Evolutionary conservation across 2,888 invertebrate genomes (phyloP), one percentile per base, ranked within the genome.

Genomic region (Gordius sp.): DNA sequence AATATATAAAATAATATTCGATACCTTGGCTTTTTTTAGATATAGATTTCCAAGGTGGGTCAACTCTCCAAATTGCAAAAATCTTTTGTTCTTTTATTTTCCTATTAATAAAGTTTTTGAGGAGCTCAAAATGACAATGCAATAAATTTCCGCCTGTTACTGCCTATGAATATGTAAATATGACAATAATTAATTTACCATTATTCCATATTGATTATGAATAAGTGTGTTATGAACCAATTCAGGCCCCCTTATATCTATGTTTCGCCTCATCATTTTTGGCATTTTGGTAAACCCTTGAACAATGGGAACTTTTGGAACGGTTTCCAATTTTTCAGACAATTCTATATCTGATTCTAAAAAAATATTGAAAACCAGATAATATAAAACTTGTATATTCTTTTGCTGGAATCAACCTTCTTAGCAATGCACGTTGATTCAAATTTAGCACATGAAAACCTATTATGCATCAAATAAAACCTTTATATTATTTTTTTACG

Each of bases 21-120:
- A 20, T 27, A 54, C 56, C 64, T 59, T 65, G 65, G 1, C 64
- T 63, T 56, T 82, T 82, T 68, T 80, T 83, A 0, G 84, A 82
- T 8, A 87, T 71, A 0, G 93, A 82, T 65, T 91, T 86, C 93
- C 93, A 99, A 0, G 91, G 89, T 0, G 84, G 73, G 64, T 86
- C 85, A 0, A 97, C 73, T 63, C 97, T 74, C 89, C 91, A 99
- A 28, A 84, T 73, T 0, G 87, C 85, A 74, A 91, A 99, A 79
- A 82, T 83, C 63, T 77, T 76, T 61, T 75, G 77, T 23, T 75
- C 69, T 63, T 87, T 79, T 65, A 93, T 75, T 64, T 80, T 79
- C 56, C 81, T 75, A 58, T 81, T 79, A 27, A 91, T 69, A 1
- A 74, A 72, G 39, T 80, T 69, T 66, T 93, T 78, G 26, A 84